These are phyloP conservation scores for Stegodyphus mimosarum DNA, from an alignment of 1,140 invertebrate species.

Conservation along the genomic window DNA sequence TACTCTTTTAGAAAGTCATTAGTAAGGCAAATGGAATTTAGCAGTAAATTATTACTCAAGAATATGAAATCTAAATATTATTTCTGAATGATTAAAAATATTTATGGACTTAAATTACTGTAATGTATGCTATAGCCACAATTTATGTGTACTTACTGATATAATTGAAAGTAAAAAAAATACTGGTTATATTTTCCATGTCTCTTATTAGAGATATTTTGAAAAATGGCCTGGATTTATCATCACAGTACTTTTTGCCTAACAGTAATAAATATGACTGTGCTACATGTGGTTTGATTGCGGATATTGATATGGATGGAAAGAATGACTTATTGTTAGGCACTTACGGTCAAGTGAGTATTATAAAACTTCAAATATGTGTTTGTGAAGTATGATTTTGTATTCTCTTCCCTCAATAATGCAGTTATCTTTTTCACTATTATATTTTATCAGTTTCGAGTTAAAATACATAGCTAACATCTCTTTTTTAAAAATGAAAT, in stretches of 20 bases:
- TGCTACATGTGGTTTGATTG: conserved; percentile 73
- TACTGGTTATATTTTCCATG: background rate
- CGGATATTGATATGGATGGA: conserved; percentile 81
- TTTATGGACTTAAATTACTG: too few relatives aligned
- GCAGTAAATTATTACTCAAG: too few relatives aligned
- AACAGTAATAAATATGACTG: conserved; percentile 73
- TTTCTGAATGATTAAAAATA: too few relatives aligned
- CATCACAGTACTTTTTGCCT: conserved; percentile 65
- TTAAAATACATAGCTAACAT: too few relatives aligned
- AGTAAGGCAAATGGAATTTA: too few relatives aligned
- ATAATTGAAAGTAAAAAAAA: background rate
- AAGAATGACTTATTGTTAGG: conserved; percentile 79
- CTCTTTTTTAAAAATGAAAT: too few relatives aligned
- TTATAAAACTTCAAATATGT: background rate
- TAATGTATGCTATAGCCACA: too few relatives aligned
- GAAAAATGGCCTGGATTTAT: conserved; percentile 70
- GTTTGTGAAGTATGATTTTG: background rate
- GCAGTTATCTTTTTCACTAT: too few relatives aligned
- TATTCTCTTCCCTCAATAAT: background rate
- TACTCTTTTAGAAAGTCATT: too few relatives aligned
- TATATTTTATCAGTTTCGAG: too few relatives aligned
- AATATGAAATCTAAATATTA: too few relatives aligned
- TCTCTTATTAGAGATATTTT: conserved; percentile 71
- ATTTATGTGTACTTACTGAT: background rate
- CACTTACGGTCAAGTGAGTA: conserved; percentile 74